Evolutionary conservation across 2,888 invertebrate genomes (phyloP), one percentile per base, ranked within the genome.

Genomic region (Nasonovia ribisnigri): DNA sequence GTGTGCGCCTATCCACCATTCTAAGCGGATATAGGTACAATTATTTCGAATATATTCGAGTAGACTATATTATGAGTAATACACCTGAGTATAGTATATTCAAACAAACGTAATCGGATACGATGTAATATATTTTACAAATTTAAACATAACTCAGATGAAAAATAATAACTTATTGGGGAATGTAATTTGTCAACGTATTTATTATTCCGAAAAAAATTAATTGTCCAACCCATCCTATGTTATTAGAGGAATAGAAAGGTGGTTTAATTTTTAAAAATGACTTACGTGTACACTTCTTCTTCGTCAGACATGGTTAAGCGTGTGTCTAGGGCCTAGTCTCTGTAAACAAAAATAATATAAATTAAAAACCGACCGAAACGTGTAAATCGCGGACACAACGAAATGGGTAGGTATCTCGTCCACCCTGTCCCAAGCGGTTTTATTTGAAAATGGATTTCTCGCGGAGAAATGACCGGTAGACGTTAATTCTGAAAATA

Each of bases 241-340:
- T 87, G 20, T 8, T 51, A n/a, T 51, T n/a, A 88, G 3, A 2
- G 10, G 10, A 51, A 90, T 88, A 84, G 89, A 94, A 94, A 94
- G 54, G 54, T 88, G 91, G 36, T 77, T 77, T 36, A 36, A 77
- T 36, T 36, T 77, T 36, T 11, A 89, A 92, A 43, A 89, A 88
- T 94, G 94, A 98, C 98, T 98, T 97, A 98, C 98, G 98, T 98
- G 97, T 98, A 98, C 96, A 97, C 97, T 97, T 98, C 98, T 96
- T 98, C 98, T 96, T 98, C 98, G 97, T 98, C 98, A 97, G 98
- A 98, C 98, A 98, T 98, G 93, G 42, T 93, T 57, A 67, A 88
- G 48, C 26, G 77, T 42, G 84, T 89, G 46, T 54, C 29, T 90
- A 20, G 51, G 89, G 93, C 84, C 90, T 93, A 90, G 84, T 93